phyloP scores from a whole-genome alignment of 2,797 vertebrate genomes.

The Anguilla obscura region DNA sequence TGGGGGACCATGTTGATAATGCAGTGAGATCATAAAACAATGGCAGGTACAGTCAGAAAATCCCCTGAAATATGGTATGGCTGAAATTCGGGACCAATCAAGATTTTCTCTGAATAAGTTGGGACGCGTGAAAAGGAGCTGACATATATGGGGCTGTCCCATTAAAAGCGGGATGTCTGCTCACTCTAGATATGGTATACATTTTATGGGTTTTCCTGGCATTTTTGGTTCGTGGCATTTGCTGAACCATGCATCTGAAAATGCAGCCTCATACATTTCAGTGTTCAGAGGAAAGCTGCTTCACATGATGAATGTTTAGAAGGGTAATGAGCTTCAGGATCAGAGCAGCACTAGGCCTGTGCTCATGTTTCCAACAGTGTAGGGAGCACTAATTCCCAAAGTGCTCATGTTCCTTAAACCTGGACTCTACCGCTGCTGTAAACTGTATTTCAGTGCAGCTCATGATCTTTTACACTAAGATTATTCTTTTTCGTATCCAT shows the following conservation, averaged over 20 bases:
- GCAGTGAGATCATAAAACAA: not conserved
- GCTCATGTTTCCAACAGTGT: not conserved
- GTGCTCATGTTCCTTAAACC: not conserved
- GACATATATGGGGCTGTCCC: not conserved
- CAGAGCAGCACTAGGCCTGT: not conserved
- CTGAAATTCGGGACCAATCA: not conserved
- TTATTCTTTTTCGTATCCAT: not conserved
- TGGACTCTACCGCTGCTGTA: not conserved
- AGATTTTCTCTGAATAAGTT: too few species aligned
- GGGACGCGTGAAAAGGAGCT: too few species aligned
- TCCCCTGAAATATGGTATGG: not conserved
- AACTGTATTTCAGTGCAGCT: not conserved
- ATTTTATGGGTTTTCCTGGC: not conserved
- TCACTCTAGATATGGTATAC: not conserved
- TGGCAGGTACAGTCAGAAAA: not conserved
- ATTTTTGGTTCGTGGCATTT: not conserved
- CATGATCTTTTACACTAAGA: not conserved
- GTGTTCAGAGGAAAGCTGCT: not conserved
- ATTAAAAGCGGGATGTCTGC: not conserved
- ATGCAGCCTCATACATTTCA: not conserved
- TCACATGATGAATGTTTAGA: not conserved
- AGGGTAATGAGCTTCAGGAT: not conserved
- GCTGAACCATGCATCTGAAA: not conserved
- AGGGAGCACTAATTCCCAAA: not conserved
- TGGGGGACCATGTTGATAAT: not conserved